Conservation (phyloP, 2,888 invertebrate species). For the Torymus tubicola region DNA sequence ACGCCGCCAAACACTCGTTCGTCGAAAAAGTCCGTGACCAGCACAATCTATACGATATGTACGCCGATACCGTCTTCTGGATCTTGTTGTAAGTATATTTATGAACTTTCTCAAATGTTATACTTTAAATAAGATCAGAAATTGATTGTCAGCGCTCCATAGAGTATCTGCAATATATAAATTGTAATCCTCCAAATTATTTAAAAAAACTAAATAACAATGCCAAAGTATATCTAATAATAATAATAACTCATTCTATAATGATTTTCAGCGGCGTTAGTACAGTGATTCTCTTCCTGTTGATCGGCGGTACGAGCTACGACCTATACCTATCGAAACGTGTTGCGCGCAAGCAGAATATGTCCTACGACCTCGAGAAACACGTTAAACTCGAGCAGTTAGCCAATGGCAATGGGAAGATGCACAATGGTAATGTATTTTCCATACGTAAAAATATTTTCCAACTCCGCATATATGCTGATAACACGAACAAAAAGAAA, state of each 20-base stretch:
- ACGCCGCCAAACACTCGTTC: constrained; percentile 73
- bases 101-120: no score
- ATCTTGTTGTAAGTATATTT: constrained; percentile 81
- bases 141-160: no score
- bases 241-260: no score
- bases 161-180: no score
- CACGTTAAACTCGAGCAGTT: constrained; percentile 71
- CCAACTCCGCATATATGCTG: no score
- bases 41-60: constrained; percentile 81
- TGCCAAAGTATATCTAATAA: no score
- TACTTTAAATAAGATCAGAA: no score
- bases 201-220: no score
- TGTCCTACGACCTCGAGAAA: constrained; percentile 72
- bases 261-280: constrained; percentile 78
- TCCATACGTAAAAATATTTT: not conserved
- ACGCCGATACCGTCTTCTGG: constrained; percentile 84
- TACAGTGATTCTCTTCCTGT: constrained; percentile 78
- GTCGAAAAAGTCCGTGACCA: constrained; percentile 84
- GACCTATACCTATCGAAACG: constrained; percentile 79
- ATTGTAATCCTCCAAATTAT: no score
- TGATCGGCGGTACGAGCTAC: constrained; percentile 84
- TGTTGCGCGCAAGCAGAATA: constrained; percentile 61
- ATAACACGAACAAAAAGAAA: not conserved
- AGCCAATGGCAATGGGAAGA: constrained; percentile 65
- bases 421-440: constrained; percentile 66